These are phyloP conservation scores for Rhea pennata DNA, from an alignment of 2,113 vertebrate species.

Conservation along the genomic window DNA sequence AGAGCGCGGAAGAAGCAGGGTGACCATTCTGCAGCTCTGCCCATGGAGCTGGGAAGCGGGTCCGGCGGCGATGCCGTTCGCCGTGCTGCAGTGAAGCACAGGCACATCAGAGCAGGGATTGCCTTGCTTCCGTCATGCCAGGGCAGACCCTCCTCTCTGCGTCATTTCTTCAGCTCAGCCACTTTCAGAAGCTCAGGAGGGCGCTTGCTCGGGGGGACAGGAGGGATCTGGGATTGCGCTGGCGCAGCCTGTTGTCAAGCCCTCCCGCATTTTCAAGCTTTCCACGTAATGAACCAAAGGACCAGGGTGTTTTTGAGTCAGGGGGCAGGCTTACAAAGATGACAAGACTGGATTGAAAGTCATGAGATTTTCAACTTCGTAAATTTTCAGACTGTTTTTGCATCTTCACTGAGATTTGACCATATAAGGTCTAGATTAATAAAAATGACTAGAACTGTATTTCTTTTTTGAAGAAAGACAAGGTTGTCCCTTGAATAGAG, in stretches of 20 bases:
- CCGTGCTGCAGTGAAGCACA: too few species aligned
- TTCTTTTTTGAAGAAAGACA: background rate
- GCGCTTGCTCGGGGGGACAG: background rate
- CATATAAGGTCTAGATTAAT: background rate
- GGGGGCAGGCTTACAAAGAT: background rate
- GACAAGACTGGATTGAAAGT: background rate
- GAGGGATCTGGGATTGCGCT: background rate
- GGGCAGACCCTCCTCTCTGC: background rate
- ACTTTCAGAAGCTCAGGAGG: background rate
- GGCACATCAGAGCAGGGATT: background rate
- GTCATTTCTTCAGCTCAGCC: too few species aligned
- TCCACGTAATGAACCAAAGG: too few species aligned
- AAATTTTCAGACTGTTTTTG: fast-evolving
- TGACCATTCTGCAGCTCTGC: background rate
- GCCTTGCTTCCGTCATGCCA: background rate
- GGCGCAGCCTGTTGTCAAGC: background rate
- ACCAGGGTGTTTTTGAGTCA: too few species aligned
- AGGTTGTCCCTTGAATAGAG: background rate
- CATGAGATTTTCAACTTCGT: background rate
- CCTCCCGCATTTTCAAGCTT: background rate
- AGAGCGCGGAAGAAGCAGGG: background rate
- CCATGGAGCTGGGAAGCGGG: background rate
- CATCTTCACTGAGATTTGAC: background rate
- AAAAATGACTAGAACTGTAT: background rate
- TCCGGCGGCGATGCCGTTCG: background rate